Evolutionary conservation across 1,140 invertebrate genomes (phyloP), one percentile per base, ranked within the genome.

Genomic region (Stratiolaelaps scimitus): DNA sequence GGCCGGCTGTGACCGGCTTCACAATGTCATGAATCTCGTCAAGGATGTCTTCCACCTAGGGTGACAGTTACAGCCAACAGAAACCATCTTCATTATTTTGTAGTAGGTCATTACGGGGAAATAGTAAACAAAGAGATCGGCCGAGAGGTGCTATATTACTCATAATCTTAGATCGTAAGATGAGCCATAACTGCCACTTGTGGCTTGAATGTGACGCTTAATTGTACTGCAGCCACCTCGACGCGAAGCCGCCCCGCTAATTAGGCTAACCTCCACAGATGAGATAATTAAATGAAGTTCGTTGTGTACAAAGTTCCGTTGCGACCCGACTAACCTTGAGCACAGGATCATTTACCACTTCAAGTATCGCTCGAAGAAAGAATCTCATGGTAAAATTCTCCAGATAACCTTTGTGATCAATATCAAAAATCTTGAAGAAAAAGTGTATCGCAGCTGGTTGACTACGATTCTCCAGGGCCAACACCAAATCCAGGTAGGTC

Each of bases 21-120:
- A 95, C 88, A 92, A 98, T 96, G 77, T 97, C 92, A 79, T 95
- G 96, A 71, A 97, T 91, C 78, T 96, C 92, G 78, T 96, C 89
- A 77, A 93, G 92, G 0, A 97, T 86, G 79, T 96, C 90, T 70
- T 92, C 85, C 23, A 60, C 53, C 53, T 60, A 4, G 15, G 34
- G 34, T 26, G 5, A 40, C 10, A 40, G 10, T 40, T 10, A 10
- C 10, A 40, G 34, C 34, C n/a, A n/a, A n/a, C n/a, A n/a, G n/a
- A n/a, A n/a, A n/a, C n/a, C n/a, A n/a, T n/a, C n/a, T n/a, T n/a
- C n/a, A n/a, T n/a, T n/a, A n/a, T n/a, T n/a, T n/a, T n/a, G n/a
- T n/a, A n/a, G n/a, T n/a, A n/a, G n/a, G n/a, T n/a, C n/a, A n/a
- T n/a, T n/a, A 10, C 10, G 10, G 34, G 34, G 10, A 10, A 40